phyloP scores from a whole-genome alignment of 1,140 invertebrate species.

The Drosophila arizonae region DNA sequence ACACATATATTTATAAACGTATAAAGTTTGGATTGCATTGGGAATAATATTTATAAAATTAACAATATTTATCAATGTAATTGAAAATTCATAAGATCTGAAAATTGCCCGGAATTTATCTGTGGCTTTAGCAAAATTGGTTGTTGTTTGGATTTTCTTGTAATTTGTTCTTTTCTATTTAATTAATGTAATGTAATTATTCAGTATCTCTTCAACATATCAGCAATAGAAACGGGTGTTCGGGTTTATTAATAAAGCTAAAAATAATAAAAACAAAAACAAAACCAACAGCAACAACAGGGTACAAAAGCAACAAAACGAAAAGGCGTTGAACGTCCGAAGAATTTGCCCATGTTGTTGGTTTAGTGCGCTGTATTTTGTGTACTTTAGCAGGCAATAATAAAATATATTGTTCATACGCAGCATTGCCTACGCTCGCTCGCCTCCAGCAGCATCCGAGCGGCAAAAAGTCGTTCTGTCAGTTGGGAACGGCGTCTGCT shows the following conservation, averaged over 20 bases:
- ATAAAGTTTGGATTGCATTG: too few relatives aligned
- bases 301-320: slow-evolving; percentile 43
- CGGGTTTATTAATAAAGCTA: slow-evolving; percentile 54
- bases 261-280: slow-evolving; percentile 45
- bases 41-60: too few relatives aligned
- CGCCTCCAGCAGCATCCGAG: slow-evolving; percentile 37
- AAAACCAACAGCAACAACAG: background rate
- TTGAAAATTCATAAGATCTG: too few relatives aligned
- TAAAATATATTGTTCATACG: slow-evolving; percentile 69
- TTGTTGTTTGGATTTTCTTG: too few relatives aligned
- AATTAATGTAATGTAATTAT: slow-evolving; percentile 11
- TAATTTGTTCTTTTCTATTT: background rate
- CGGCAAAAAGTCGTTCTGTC: slow-evolving; percentile 41
- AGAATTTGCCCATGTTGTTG: slow-evolving; percentile 53
- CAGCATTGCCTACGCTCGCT: slow-evolving; percentile 50
- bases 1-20: too few relatives aligned
- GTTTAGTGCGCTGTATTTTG: slow-evolving; percentile 42
- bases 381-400: slow-evolving; percentile 72
- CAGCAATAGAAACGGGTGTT: slow-evolving; percentile 34
- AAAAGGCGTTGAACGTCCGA: slow-evolving; percentile 44
- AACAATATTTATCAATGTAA: too few relatives aligned
- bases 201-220: slow-evolving; percentile 57
- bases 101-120: too few relatives aligned
- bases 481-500: slow-evolving; percentile 69
- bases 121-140: too few relatives aligned